Evolutionary conservation across 1,140 invertebrate species (phyloP).

Genomic region (Trachymyrmex cornetzi): DNA sequence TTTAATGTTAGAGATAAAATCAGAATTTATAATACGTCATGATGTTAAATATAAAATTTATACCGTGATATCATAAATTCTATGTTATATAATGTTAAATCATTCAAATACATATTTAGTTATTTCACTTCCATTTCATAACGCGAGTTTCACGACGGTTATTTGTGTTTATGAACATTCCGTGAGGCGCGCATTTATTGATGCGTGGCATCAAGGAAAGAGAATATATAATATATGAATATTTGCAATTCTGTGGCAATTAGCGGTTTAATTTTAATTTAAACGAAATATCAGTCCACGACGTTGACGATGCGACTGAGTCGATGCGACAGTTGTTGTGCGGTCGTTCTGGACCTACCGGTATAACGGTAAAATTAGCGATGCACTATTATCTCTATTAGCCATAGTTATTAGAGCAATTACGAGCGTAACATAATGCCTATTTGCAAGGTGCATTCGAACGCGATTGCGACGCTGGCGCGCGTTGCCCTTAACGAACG

Average conservation of each 20-base stretch:
- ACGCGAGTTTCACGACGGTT: not conserved
- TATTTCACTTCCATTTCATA: not conserved
- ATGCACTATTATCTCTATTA: conserved; percentile 53
- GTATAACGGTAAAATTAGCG: conserved; percentile 51
- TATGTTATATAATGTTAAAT: not conserved
- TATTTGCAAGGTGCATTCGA: conserved; percentile 37
- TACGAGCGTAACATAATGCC: conserved; percentile 43
- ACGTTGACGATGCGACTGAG: conserved; percentile 4
- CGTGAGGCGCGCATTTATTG: conserved; percentile 1
- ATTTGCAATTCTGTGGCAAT: conserved; percentile 22
- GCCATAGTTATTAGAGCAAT: conserved; percentile 48
- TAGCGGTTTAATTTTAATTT: conserved; percentile 33
- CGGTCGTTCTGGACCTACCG: not conserved
- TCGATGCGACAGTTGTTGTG: not conserved
- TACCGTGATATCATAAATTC: not conserved
- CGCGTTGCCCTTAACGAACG: conserved; percentile 36
- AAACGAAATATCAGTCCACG: conserved; percentile 12
- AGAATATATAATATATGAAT: not conserved
- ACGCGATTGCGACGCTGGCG: conserved; percentile 8
- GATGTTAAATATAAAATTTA: conserved; percentile 6
- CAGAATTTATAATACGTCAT: not conserved
- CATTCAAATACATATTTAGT: not conserved
- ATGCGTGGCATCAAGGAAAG: not conserved
- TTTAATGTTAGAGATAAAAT: not conserved
- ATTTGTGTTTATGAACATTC: conserved; percentile 10